Evolutionary conservation across 2,888 invertebrate species (phyloP), one percentile per base, ranked within the genome.

Genomic region (Thereva nobilitata): DNA sequence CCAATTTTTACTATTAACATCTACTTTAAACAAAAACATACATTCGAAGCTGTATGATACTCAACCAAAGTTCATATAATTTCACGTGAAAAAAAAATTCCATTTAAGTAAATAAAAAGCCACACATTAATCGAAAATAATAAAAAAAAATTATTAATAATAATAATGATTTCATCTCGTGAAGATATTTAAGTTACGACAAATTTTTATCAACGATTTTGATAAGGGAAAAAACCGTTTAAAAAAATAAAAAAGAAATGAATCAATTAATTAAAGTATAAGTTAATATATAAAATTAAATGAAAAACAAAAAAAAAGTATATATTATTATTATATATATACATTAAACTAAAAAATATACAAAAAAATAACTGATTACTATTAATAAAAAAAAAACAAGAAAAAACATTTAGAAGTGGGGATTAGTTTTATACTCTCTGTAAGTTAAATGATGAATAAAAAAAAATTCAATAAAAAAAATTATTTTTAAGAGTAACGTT

Each of bases 381-480:
- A 65, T 56, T 40, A 57, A 38, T 57, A 38, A 56, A 64, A 67
- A 64, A 67, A 53, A 47, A 64, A 23, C 23, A 57, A 38, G 57
- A 38, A 56, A 64, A 67, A 23, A 23, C 45, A 47, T 57, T 52
- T 63, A 67, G 53, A 68, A 66, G 54, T 68, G 70, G 68, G 67
- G 67, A 68, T 23, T 70, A 70, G 68, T 70, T 70, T 70, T 70
- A 70, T 70, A 70, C 70, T 73, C 72, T 72, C 71, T 72, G 57
- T 56, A 47, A 64, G 12, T 49, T 37, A 66, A 57, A 12, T 44
- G 54, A 66, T 41, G 42, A 47, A 56, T 66, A 63, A 66, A 59
- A 50, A 44, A 66, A 64, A 68, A 55, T 35, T 41, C n/a, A 64
- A 52, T 41, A 55, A 34, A 65, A 67, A 23, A 66, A 53, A 65